Base-by-base conservation (phyloP, 2,113 vertebrate species). In the Paradisaea rubra region DNA sequence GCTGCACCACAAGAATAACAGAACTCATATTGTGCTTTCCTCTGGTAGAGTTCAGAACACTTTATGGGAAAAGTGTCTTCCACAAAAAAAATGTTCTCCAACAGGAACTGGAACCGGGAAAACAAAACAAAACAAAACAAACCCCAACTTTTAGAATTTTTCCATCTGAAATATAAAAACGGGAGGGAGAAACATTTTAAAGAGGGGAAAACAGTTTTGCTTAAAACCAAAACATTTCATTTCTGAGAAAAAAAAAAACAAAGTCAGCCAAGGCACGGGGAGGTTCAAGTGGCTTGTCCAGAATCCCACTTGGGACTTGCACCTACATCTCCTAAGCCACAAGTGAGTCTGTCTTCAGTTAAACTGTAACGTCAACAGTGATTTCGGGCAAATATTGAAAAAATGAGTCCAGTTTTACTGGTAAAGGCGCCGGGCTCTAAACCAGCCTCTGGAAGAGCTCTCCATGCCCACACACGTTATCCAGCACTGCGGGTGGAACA, bases 61-160 rank as follows among this genome's bases (percentile, higher is more conserved):
- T 93, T 93, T 88, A 90, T 95, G 92, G 88, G 90, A 90, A 92
- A 91, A 91, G 22, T 60, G 44, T 89, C 91, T 82, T 88, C 59
- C 42, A 81, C 39, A 63, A 50, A 45, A 52, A 83, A 69, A 35
- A 30, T 2, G 27, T 33, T 74, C 88, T 88, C 81, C 90, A 65
- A 35, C 45, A 80, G 79, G 89, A 91, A 86, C 39, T 78, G 70
- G 39, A 73, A 54, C 24, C 0, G 2, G 60, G 35, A 44, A 44
- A 57, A 86, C 35, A 70, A 57, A 69, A 30, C 35, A 70, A 57
- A 69, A 30, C 31, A 42, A 25, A n/a, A 10, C 47, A 23, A 27
- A 10, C 24, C n/a, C 44, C 33, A 14, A 24, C 49, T 85, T 68
- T 39, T 2, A 80, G 42, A 89, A 73, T 35, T 63, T 95, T 93